Base-by-base conservation (phyloP, 1,140 invertebrate species). In the Zaprionus capensis region DNA sequence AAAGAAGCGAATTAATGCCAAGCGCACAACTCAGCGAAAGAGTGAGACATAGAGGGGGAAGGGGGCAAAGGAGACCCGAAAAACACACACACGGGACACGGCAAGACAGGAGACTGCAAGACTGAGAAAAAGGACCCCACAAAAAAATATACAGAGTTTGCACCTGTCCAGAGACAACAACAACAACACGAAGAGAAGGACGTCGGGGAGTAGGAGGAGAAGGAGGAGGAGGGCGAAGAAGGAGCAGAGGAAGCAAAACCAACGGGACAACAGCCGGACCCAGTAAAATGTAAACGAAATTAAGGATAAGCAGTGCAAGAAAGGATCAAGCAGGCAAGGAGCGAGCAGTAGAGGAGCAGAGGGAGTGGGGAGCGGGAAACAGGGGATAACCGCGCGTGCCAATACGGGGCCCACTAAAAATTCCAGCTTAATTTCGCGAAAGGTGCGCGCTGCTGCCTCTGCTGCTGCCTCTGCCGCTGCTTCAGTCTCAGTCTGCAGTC, bases 1-100 rank as follows among this genome's bases (percentile, higher is more conserved):
- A 88, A 88, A 88, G 84, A 87, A 87, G 67, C 80, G 80, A 87
- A 83, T 88, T 88, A 88, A 88, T 88, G 84, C 78, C 62, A 55
- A 56, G 44, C 66, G 46, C 20, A 65, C 59, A 63, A 61, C 20
- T 11, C 26, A 34, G 17, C 36, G 24, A 59, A 15, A 22, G 53
- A 59, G 31, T 44, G 31, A 12, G 9, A 11, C 2, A 3, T 34
- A 36, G 7, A 58, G 31, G 34, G 14, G 6, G 26, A 26, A 17
- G 38, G 15, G 5, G 28, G 17, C 7, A 56, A 31, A 12, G 31
- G 12, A 22, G 20, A 14, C 22, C 57, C 44, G 49, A 61, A 51
- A 59, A 57, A 58, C 20, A 55, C 44, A 49, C 28, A 53, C 31
- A 38, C 49, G 31, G 22, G 24, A 46, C 41, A 17, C n/a, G 41